A percentile compares a stretch with the other conserved stretches of the same genome.
Conservation (phyloP, 2,888 invertebrate species). For the Sipunculus nudus region DNA sequence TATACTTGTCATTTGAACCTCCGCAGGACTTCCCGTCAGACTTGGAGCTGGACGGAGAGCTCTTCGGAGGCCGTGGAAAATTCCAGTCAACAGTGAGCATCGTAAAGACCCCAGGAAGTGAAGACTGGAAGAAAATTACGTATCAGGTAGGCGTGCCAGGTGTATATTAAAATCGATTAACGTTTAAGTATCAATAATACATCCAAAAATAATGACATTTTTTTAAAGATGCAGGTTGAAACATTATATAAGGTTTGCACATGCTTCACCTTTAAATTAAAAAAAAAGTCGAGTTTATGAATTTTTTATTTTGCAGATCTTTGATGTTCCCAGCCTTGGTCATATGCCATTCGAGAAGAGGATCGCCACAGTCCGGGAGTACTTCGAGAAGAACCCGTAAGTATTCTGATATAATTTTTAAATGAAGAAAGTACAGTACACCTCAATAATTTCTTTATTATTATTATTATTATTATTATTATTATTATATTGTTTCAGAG, state of each 20-base stretch:
- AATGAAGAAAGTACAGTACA: background rate
- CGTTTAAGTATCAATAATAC: too few species aligned
- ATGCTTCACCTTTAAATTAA: background rate
- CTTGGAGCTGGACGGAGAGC: conserved; percentile 59
- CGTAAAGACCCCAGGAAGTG: conserved; percentile 56
- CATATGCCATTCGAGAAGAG: conserved; percentile 56
- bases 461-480: background rate
- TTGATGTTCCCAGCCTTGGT: conserved; percentile 57
- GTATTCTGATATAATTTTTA: conserved; percentile 18
- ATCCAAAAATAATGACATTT: too few species aligned
- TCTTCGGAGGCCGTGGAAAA: conserved; percentile 59
- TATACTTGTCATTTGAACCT: too few species aligned
- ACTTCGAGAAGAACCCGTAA: conserved; percentile 54
- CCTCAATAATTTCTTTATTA: background rate
- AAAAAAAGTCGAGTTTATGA: background rate
- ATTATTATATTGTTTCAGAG: conserved; percentile 36
- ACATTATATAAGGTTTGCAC: background rate
- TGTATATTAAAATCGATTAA: too few species aligned
- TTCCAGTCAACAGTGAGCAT: conserved; percentile 62
- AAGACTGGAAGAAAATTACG: conserved; percentile 53
- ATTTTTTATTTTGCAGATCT: conserved; percentile 44
- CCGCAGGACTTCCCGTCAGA: conserved; percentile 53
- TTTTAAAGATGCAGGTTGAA: too few species aligned
- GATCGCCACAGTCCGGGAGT: conserved; percentile 47
- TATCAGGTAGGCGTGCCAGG: conserved; percentile 51